Evolutionary conservation across 2,888 invertebrate genomes (phyloP).

Genomic region (Smittia sp.): DNA sequence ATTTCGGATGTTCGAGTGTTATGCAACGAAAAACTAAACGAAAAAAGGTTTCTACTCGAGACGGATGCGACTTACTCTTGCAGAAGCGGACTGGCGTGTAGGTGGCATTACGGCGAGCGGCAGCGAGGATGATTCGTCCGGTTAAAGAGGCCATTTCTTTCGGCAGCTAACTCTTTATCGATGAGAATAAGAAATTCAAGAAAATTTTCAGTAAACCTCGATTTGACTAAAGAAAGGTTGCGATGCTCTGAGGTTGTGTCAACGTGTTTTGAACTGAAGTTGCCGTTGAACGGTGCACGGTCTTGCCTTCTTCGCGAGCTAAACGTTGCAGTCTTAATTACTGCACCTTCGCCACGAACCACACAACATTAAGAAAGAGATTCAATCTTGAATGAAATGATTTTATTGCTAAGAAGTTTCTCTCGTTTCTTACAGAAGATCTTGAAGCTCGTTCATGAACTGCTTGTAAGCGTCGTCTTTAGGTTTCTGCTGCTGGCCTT

Average conservation of each 20-base stretch:
- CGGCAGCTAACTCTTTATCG: not conserved
- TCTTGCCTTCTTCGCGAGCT: too few species aligned
- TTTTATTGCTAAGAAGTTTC: too few species aligned
- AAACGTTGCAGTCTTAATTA: too few species aligned
- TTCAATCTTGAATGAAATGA: too few species aligned
- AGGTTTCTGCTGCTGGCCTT: conserved; percentile 54
- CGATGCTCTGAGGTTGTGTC: too few species aligned
- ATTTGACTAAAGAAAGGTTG: too few species aligned
- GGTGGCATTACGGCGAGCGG: conserved; percentile 64
- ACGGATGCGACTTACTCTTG: conserved; percentile 62
- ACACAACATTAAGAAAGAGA: too few species aligned
- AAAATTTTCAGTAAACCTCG: too few species aligned
- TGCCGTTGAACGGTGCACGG: too few species aligned
- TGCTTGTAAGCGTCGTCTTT: conserved; percentile 98
- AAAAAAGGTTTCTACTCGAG: conserved; percentile 31
- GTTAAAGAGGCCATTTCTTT: conserved; percentile 73
- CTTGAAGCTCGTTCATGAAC: conserved; percentile 99
- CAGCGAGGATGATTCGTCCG: conserved; percentile 65
- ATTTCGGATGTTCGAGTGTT: conserved; percentile 13
- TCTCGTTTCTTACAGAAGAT: conserved; percentile 66
- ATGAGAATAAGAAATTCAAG: not conserved
- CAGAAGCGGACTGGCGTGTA: conserved; percentile 62
- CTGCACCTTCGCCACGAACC: too few species aligned
- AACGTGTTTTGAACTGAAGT: too few species aligned
- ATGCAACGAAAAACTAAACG: conserved; percentile 29